A percentile compares a stretch with the other conserved stretches of the same genome.
These are phyloP conservation scores for Sebastes nivosus DNA, from an alignment of 2,797 vertebrate species.

Conservation along the genomic window DNA sequence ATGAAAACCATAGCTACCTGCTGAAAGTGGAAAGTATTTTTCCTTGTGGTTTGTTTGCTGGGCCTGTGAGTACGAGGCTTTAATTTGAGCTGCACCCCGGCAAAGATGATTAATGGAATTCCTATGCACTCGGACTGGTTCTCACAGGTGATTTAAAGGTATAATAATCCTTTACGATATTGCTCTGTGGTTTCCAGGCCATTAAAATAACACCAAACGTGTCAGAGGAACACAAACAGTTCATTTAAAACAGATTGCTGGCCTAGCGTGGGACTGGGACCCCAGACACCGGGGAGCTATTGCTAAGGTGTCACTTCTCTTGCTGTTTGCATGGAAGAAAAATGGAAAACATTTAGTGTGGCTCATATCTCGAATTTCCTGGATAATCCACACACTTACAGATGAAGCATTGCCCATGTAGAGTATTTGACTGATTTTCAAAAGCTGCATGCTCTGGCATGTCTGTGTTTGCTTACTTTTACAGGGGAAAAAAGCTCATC, in stretches of 20 bases:
- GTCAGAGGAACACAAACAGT: conserved; percentile 83
- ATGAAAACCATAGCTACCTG: conserved; percentile 6
- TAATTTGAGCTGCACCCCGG: conserved; percentile 70
- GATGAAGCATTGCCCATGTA: conserved; percentile 27
- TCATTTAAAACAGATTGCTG: conserved; percentile 85
- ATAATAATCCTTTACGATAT: conserved; percentile 85
- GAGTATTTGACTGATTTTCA: neutral
- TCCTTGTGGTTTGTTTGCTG: conserved; percentile 26
- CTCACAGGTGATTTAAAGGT: conserved; percentile 85
- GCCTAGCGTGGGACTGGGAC: conserved; percentile 42
- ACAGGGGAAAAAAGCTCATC: neutral
- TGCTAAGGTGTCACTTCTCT: conserved; percentile 67
- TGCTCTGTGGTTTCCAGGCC: conserved; percentile 81
- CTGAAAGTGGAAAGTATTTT: conserved; percentile 13
- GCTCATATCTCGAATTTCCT: conserved; percentile 43
- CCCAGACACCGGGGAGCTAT: conserved; percentile 69
- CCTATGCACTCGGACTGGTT: conserved; percentile 70
- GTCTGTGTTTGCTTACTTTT: neutral
- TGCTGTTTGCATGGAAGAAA: conserved; percentile 58
- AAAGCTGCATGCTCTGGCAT: neutral
- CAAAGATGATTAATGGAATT: conserved; percentile 86
- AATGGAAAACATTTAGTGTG: conserved; percentile 65
- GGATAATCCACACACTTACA: conserved; percentile 43
- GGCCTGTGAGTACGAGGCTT: conserved; percentile 40
- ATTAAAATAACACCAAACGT: conserved; percentile 83